Evolutionary conservation across 92 coral and sea anemone species (phyloP).

Genomic region (Isaurus tuberculatus): DNA sequence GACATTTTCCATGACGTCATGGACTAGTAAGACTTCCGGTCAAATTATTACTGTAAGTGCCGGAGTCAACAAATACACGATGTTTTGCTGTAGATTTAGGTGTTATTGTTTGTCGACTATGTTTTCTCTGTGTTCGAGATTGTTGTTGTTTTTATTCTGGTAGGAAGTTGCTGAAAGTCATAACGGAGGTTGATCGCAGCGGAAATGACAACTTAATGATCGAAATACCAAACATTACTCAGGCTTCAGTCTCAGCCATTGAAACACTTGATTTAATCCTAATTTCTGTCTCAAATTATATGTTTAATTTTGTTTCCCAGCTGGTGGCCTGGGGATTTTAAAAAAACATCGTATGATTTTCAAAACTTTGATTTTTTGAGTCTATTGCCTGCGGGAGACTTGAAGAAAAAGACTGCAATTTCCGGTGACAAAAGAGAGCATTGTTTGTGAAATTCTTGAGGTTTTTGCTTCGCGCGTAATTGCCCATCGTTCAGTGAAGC

Average conservation of each 20-base stretch:
- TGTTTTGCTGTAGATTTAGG: conserved; percentile 6
- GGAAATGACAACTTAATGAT: conserved; percentile 34
- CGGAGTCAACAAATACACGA: conserved; percentile 21
- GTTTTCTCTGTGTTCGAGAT: conserved; percentile 14
- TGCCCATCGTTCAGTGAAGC: background rate
- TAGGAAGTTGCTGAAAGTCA: conserved; percentile 31
- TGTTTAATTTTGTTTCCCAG: conserved; percentile 3
- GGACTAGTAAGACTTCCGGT: conserved; percentile 40
- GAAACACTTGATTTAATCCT: background rate
- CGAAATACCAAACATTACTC: conserved; percentile 18
- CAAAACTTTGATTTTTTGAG: background rate
- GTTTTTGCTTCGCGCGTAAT: conserved; percentile 1
- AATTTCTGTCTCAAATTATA: conserved; percentile 4
- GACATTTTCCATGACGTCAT: conserved; percentile 50
- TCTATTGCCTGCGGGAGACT: conserved; percentile 12
- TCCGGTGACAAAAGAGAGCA: conserved; percentile 40
- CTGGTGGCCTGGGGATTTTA: conserved; percentile 15
- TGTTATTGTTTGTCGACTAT: conserved; percentile 19
- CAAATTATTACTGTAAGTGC: conserved; percentile 42
- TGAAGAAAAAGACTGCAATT: conserved; percentile 28
- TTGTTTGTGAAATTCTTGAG: conserved; percentile 35
- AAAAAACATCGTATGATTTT: background rate
- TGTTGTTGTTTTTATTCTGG: background rate
- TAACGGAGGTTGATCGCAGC: background rate
- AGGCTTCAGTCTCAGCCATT: background rate